These are phyloP conservation scores for Theodoxus fluviatilis DNA, from an alignment of 2,888 invertebrate species.

Conservation along the genomic window DNA sequence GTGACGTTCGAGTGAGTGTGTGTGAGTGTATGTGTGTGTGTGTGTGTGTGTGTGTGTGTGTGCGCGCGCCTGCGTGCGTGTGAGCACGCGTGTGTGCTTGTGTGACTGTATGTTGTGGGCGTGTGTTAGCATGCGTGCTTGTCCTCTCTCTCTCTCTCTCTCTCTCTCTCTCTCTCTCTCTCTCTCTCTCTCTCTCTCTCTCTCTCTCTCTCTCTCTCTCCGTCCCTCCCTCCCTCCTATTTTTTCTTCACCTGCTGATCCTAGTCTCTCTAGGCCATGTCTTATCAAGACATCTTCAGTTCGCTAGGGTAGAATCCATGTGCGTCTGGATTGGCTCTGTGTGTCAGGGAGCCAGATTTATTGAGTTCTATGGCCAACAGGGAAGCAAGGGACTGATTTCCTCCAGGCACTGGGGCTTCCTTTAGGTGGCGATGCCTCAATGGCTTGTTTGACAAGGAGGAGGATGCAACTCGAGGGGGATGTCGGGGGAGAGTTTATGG, in stretches of 20 bases:
- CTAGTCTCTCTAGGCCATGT: too few species aligned
- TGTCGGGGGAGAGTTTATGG: too few species aligned
- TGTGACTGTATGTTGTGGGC: conserved; percentile 21
- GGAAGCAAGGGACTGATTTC: too few species aligned
- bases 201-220: background rate
- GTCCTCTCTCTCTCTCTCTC: background rate
- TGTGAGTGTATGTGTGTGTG: conserved; percentile 18
- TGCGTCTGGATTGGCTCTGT: background rate
- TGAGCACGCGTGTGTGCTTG: conserved; percentile 20
- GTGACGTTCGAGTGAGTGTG: too few species aligned
- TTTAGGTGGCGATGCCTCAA: too few species aligned
- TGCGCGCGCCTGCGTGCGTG: background rate
- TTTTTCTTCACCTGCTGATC: background rate
- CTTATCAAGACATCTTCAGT: too few species aligned
- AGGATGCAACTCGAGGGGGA: too few species aligned
- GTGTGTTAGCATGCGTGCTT: conserved; percentile 16
- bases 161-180: background rate
- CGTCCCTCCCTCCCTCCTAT: background rate
- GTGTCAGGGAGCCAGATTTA: background rate
- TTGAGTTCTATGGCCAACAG: too few species aligned
- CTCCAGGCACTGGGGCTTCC: too few species aligned
- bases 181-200: background rate
- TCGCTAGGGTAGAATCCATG: background rate
- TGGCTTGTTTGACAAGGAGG: too few species aligned
- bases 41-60: conserved; percentile 15